These are phyloP conservation scores for Heteromurus nitidus DNA, from an alignment of 2,888 invertebrate genomes.

Conservation along the genomic window DNA sequence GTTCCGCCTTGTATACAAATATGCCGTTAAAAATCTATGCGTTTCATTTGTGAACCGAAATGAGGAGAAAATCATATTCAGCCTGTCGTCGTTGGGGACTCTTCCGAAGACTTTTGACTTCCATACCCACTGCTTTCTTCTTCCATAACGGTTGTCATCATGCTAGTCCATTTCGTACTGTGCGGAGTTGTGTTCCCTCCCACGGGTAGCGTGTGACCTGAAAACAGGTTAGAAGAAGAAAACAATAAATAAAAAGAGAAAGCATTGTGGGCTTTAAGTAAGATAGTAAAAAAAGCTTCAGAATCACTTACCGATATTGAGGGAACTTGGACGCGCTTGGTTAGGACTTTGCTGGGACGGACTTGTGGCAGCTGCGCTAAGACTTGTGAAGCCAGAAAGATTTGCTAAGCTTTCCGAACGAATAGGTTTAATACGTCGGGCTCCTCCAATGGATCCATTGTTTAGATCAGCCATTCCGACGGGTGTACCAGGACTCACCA, in stretches of 20 bases:
- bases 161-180: slow-evolving; percentile 72
- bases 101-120: slow-evolving; percentile 73
- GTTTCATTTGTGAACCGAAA: background rate
- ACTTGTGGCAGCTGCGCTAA: slow-evolving; percentile 53
- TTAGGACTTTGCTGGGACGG: slow-evolving; percentile 71
- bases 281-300: background rate
- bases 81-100: slow-evolving; percentile 71
- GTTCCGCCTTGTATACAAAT: background rate
- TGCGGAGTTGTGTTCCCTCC: slow-evolving; percentile 70
- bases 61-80: slow-evolving; percentile 28
- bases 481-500: slow-evolving; percentile 49
- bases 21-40: too few species aligned
- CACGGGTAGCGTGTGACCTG: slow-evolving; percentile 66
- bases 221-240: background rate
- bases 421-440: slow-evolving; percentile 69
- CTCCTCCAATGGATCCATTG: slow-evolving; percentile 38
- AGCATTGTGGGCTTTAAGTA: background rate
- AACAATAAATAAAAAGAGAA: background rate
- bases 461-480: slow-evolving; percentile 37
- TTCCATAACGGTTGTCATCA: slow-evolving; percentile 73
- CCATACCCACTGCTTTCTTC: slow-evolving; percentile 73
- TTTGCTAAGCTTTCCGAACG: slow-evolving; percentile 73
- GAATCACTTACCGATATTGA: slow-evolving; percentile 71
- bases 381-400: slow-evolving; percentile 71
- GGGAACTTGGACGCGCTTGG: slow-evolving; percentile 71